phyloP scores from a whole-genome alignment of 1,140 invertebrate species.

The Drosophila ogumai region DNA sequence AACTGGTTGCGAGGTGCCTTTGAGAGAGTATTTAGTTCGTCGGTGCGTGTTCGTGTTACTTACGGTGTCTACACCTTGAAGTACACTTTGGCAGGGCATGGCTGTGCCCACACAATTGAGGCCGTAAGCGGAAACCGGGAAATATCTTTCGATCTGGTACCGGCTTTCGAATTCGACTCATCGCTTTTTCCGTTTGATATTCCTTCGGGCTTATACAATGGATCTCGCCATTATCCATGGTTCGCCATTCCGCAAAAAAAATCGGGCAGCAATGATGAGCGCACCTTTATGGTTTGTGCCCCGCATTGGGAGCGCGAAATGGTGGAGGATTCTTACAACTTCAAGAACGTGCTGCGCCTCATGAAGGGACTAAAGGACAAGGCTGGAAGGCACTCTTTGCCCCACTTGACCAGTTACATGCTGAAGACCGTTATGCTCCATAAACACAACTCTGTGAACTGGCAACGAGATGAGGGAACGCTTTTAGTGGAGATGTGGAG shows the following conservation, averaged over 20 bases:
- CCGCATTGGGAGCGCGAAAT: constrained; percentile 48
- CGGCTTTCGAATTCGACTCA: constrained; percentile 22
- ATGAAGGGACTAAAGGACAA: constrained; percentile 45
- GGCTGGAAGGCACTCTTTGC: not conserved
- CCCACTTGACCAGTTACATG: constrained; percentile 47
- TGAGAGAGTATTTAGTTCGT: not conserved
- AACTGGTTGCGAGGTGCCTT: constrained; percentile 29
- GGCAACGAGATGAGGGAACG: constrained; percentile 1
- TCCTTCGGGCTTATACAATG: not conserved
- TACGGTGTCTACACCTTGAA: not conserved
- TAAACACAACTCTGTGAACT: not conserved
- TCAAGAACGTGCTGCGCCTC: constrained; percentile 42
- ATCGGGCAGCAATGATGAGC: not conserved
- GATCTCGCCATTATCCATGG: not conserved
- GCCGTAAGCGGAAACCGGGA: not conserved
- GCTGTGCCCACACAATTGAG: constrained; percentile 36
- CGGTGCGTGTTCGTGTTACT: no score
- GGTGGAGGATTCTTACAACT: constrained; percentile 21
- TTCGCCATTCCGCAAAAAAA: constrained; percentile 37
- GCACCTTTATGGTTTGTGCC: constrained; percentile 42
- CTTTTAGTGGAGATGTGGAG: constrained; percentile 32
- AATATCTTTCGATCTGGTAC: constrained; percentile 39
- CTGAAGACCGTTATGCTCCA: constrained; percentile 44
- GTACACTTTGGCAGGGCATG: constrained; percentile 14
- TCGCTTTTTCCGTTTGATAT: constrained; percentile 1